Percentiles rank a stretch among this genome's conserved stretches.
phyloP scores from a whole-genome alignment of 2,113 vertebrate genomes.

The Halichoeres trimaculatus region DNA sequence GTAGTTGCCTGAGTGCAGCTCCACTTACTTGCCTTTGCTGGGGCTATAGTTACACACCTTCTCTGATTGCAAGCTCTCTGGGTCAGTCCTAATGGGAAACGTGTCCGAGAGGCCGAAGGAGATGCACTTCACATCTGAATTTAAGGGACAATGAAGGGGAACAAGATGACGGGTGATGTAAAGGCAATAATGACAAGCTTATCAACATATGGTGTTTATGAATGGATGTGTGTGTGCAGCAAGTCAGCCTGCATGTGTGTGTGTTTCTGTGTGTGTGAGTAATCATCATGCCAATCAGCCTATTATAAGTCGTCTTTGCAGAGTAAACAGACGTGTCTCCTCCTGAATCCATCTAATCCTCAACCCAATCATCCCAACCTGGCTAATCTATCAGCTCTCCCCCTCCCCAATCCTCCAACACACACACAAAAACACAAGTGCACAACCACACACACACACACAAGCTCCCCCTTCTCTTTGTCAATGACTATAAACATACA shows the following conservation, averaged over 20 bases:
- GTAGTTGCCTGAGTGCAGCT: conserved; percentile 72
- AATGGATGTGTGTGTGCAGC: conserved; percentile 41
- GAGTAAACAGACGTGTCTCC: conserved; percentile 76
- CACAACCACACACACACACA: conserved; percentile 20
- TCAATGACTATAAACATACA: conserved; percentile 44
- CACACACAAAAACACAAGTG: conserved; percentile 45
- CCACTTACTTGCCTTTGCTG: conserved; percentile 75
- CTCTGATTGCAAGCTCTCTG: conserved; percentile 82
- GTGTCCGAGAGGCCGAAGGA: conserved; percentile 43
- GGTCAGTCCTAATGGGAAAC: conserved; percentile 64
- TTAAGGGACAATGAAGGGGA: conserved; percentile 24
- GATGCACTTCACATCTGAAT: conserved; percentile 50
- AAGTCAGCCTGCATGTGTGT: neutral
- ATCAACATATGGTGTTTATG: conserved; percentile 66
- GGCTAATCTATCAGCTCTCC: conserved; percentile 65
- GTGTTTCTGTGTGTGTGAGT: conserved; percentile 39
- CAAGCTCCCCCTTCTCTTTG: conserved; percentile 1
- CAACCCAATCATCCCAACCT: conserved; percentile 75
- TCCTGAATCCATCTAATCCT: conserved; percentile 75
- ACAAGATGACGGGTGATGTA: conserved; percentile 39
- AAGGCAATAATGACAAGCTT: conserved; percentile 60
- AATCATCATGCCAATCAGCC: conserved; percentile 75
- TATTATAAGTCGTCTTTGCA: conserved; percentile 66
- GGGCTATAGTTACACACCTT: conserved; percentile 81
- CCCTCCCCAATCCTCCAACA: conserved; percentile 11